Conservation (phyloP, 2,888 invertebrate species). For the Drosophila borborema region DNA sequence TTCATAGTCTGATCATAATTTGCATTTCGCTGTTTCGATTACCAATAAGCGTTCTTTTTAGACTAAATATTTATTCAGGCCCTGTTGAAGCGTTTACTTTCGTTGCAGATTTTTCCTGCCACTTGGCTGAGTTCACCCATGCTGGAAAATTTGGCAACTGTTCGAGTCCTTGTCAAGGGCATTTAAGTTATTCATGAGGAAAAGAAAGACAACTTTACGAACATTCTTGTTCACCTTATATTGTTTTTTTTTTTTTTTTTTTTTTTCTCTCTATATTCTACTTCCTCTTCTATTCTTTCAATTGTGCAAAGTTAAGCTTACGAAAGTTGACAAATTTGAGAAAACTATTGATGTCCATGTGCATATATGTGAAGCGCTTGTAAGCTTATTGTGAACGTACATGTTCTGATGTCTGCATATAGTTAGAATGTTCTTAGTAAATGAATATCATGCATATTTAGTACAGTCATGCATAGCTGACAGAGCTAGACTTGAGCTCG, state of each 20-base stretch:
- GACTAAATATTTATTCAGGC: constrained; percentile 38
- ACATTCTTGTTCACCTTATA: constrained; percentile 6
- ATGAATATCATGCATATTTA: not conserved
- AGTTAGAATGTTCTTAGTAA: not conserved
- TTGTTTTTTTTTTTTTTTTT: not conserved
- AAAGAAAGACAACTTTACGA: not conserved
- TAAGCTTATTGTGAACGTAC: constrained; percentile 1
- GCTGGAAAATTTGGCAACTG: constrained; percentile 1
- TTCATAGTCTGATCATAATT: constrained; percentile 33
- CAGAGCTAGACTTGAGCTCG: not conserved
- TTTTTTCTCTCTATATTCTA: not conserved
- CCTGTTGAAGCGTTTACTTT: constrained; percentile 23
- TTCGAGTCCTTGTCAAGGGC: constrained; percentile 10
- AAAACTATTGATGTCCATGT: constrained; percentile 8
- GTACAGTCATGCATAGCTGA: not conserved
- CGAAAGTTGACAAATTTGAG: not conserved
- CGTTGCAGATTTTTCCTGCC: not conserved
- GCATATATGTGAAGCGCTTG: not conserved
- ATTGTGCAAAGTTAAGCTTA: not conserved
- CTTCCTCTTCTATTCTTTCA: not conserved
- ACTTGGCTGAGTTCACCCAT: not conserved
- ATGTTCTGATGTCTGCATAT: not conserved
- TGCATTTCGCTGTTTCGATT: constrained; percentile 55
- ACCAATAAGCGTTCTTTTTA: constrained; percentile 34
- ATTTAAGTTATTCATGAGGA: constrained; percentile 16